Evolutionary conservation across 2,797 vertebrate species (phyloP).

Genomic region (Sylvilagus floridanus): DNA sequence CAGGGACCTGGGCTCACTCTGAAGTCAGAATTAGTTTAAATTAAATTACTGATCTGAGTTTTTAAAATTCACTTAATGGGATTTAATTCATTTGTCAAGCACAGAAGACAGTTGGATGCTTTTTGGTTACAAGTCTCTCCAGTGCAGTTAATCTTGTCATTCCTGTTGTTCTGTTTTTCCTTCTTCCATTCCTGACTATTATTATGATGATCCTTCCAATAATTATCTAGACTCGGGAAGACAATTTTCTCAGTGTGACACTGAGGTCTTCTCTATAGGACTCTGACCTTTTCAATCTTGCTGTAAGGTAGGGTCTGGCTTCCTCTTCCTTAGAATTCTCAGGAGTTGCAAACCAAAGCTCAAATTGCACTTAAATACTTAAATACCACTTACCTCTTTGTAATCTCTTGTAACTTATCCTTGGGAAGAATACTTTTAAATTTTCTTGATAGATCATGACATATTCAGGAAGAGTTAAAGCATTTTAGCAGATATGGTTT

Average conservation of each 20-base stretch:
- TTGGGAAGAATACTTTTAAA: neutral
- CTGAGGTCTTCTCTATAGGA: neutral
- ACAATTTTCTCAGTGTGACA: neutral
- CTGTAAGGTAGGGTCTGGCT: neutral
- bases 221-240: neutral
- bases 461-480: neutral
- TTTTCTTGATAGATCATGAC: neutral
- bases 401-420: neutral
- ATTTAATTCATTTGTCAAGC: neutral
- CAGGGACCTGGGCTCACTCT: neutral
- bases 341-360: neutral
- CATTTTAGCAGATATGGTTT: neutral
- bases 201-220: neutral
- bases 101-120: neutral
- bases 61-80: neutral
- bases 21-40: conserved; percentile 22
- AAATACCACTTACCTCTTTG: neutral
- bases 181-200: neutral
- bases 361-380: neutral
- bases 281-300: neutral
- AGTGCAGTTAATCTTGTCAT: neutral
- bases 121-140: neutral
- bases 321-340: neutral
- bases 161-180: neutral
- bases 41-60: conserved; percentile 20